Evolutionary conservation across 2,888 invertebrate genomes (phyloP), one percentile per base, ranked within the genome.

Genomic region (Calameuta pallipes): DNA sequence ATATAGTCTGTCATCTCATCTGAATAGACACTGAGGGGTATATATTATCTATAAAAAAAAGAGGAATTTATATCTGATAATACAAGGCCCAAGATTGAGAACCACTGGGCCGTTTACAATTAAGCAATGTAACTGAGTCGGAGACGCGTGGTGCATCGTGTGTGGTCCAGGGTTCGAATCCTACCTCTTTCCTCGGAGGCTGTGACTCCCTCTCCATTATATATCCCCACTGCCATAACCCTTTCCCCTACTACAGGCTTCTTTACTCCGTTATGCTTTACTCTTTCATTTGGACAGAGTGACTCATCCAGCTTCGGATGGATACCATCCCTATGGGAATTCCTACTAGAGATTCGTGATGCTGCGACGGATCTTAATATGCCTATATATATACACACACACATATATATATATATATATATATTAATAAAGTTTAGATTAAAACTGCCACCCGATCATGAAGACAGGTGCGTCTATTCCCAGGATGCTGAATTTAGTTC

Each of bases 61-160:
- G 4, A 41, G 41, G 15, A 41, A 41, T 41, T 41, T 41, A 15
- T 41, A 41, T 41, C 41, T 41, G 41, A 41, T 15, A 41, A 41
- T 41, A 41, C 0, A 41, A 41, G 41, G 2, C 15, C 6, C 41
- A 75, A 76, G 76, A 75, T 83, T 90, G 90, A 89, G 89, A 87
- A 80, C 85, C 90, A 79, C 90, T 89, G 90, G 81, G 85, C 87
- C 90, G 89, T 91, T 91, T 91, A 91, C 91, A 91, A 91, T 91
- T 91, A 91, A 91, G 90, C 90, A 90, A 91, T 91, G 91, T 91
- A 90, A 91, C 90, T 89, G 88, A 91, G 90, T 90, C 90, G 89
- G 88, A 91, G 90, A 91, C 91, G 90, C 90, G 91, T 90, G 90
- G 91, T 90, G 89, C 91, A 87, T 90, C 91, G 91, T 91, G 91